A percentile compares a stretch with the other conserved stretches of the same genome.
Evolutionary conservation across 2,888 invertebrate species (phyloP).

Genomic region (Rhodophaea formosa): DNA sequence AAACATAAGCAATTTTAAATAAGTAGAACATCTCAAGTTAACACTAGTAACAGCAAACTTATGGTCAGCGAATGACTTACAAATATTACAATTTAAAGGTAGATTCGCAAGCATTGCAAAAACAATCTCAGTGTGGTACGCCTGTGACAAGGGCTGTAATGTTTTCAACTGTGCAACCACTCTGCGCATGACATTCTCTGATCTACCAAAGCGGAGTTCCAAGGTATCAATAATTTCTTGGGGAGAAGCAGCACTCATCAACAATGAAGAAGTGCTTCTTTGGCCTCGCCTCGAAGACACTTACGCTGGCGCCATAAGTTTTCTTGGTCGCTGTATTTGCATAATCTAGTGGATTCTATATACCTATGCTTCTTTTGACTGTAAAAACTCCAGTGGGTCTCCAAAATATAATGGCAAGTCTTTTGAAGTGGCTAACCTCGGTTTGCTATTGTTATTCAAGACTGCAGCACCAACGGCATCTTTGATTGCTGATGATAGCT

Average conservation of each 20-base stretch:
- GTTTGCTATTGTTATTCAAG: no score
- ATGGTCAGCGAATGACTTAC: no score
- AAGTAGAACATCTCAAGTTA: no score
- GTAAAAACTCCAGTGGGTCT: not conserved
- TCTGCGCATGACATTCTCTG: conserved; percentile 20
- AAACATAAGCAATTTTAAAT: no score
- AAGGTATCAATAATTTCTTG: not conserved
- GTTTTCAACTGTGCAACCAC: conserved; percentile 20
- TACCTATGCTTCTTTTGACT: not conserved
- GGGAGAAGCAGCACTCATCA: not conserved
- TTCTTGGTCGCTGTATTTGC: not conserved
- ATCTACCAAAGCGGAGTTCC: not conserved
- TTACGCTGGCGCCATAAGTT: not conserved
- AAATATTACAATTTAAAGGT: no score
- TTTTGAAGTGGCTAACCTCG: no score
- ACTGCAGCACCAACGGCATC: no score
- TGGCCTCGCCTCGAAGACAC: not conserved
- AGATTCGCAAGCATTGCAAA: no score
- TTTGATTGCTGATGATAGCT: no score
- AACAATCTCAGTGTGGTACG: conserved; percentile 21
- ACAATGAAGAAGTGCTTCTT: not conserved
- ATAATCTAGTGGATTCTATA: not conserved
- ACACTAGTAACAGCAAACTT: no score
- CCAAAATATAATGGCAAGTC: no score
- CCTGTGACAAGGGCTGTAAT: conserved; percentile 17